Percentiles rank a stretch among this genome's conserved stretches.
Conservation (phyloP, 2,888 invertebrate genomes). For the Eurois occulta region DNA sequence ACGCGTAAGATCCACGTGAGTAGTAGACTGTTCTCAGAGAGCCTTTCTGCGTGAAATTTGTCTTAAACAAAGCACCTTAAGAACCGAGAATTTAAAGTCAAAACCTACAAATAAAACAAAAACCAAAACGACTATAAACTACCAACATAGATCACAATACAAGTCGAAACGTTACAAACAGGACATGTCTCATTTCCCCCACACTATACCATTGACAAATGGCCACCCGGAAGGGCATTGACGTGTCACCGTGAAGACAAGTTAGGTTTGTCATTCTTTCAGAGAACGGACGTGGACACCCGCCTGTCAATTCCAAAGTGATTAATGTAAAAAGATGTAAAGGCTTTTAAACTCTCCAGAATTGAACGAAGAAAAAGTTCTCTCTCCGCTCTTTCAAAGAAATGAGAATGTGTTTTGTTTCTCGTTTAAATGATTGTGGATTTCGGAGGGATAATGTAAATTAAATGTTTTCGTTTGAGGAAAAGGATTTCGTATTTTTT, state of each 20-base stretch:
- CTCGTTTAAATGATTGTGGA: conserved; percentile 42
- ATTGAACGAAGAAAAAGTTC: conserved; percentile 40
- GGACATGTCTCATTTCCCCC: conserved; percentile 72
- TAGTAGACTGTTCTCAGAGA: background rate
- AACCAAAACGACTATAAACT: conserved; percentile 1
- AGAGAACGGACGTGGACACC: conserved; percentile 58
- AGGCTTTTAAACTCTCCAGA: conserved; percentile 65
- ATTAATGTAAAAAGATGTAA: conserved; percentile 77
- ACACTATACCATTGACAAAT: conserved; percentile 80
- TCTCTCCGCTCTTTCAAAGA: conserved; percentile 13
- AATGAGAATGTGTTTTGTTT: conserved; percentile 49
- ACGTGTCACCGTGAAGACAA: conserved; percentile 67
- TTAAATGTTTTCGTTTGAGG: conserved; percentile 46
- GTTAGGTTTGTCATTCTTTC: conserved; percentile 73
- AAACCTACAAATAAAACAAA: background rate
- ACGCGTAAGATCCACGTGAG: background rate
- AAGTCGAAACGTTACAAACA: conserved; percentile 67
- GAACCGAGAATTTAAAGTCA: background rate
- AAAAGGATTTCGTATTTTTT: conserved; percentile 46
- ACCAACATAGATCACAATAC: conserved; percentile 48
- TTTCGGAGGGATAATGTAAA: conserved; percentile 51
- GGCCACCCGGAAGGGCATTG: conserved; percentile 73
- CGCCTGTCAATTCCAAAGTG: conserved; percentile 75
- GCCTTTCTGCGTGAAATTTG: background rate
- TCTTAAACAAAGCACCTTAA: background rate